Evolutionary conservation across 2,113 vertebrate genomes (phyloP), one percentile per base, ranked within the genome.

Genomic region (Corvus moneduloides): DNA sequence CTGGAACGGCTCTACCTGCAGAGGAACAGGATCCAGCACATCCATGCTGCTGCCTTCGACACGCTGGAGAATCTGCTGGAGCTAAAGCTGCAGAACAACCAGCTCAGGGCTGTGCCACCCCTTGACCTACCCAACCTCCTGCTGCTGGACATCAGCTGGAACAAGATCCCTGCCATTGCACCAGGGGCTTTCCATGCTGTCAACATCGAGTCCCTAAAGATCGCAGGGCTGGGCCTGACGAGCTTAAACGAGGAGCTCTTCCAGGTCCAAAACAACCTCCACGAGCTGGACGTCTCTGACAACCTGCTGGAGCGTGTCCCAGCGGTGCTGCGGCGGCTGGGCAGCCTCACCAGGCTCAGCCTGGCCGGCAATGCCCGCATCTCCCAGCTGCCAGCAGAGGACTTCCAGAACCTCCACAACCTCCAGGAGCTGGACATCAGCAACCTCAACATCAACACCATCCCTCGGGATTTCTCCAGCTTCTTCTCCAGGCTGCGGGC

Each of bases 1-100:
- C 98, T 99, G 32, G 98, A 99, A 93, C 98, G 99, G 81, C 98
- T 99, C 84, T 99, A 99, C 97, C 98, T 99, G 92, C 98, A 98
- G 58, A 98, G 94, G 95, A 99, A 99, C 96, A 97, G 94, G 49
- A 99, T 99, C 88, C 96, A 97, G 92, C 98, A 94, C 88, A 99
- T 99, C 93, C 98, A 99, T 3, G 97, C 98, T 1, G 97, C 97
- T 1, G 99, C 99, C 51, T 99, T 99, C 0, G 96, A 98, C 39
- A 98, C 98, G 0, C 97, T 99, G 37, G 98, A 98, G 77, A 97
- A 97, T 85, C 97, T 99, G 48, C 98, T 99, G 93, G 99, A 99
- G 96, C 98, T 99, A 71, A 99, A 99, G 95, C 97, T 99, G 54
- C 98, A 99, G 89, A 98, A 98, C 80, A 99, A 99, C 63, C 97